Evolutionary conservation across 2,888 invertebrate genomes (phyloP).

Genomic region (Uloborus plumipes): DNA sequence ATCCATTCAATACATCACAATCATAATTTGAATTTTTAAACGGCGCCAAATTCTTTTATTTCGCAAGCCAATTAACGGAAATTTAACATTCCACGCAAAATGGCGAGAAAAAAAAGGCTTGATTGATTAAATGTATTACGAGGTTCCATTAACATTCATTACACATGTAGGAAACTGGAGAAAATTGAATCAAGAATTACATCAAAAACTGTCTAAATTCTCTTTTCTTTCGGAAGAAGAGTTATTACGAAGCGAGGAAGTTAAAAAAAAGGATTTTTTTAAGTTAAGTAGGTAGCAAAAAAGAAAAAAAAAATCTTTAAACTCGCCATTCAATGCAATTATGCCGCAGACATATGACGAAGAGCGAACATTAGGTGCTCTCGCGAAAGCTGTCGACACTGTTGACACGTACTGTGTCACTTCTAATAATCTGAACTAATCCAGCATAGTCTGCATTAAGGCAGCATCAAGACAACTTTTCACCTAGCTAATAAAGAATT

Average conservation of each 20-base stretch:
- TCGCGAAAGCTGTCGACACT: conserved; percentile 53
- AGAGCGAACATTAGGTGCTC: conserved; percentile 41
- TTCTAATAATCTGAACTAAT: conserved; percentile 58
- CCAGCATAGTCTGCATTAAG: conserved; percentile 56
- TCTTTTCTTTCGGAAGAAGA: conserved; percentile 43
- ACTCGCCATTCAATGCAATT: conserved; percentile 61
- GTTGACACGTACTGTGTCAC: conserved; percentile 44
- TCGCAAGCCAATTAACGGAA: too few relatives aligned
- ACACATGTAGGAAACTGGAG: conserved; percentile 27
- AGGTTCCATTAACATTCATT: conserved; percentile 63
- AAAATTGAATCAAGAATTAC: conserved; percentile 62
- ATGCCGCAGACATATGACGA: conserved; percentile 42
- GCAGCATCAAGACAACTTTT: conserved; percentile 59
- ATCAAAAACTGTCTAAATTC: conserved; percentile 63
- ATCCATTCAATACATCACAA: too few relatives aligned
- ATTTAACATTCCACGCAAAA: too few relatives aligned
- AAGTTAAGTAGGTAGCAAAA: conserved; percentile 19
- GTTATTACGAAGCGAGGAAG: conserved; percentile 25
- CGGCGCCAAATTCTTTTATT: too few relatives aligned
- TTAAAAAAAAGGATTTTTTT: conserved; percentile 28
- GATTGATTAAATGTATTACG: conserved; percentile 64
- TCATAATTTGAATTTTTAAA: too few relatives aligned
- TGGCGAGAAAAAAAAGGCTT: conserved; percentile 26
- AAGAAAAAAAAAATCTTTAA: conserved; percentile 42
- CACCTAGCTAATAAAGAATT: conserved; percentile 64